Conservation (phyloP, 2,113 vertebrate species). For the Macrotis lagotis region DNA sequence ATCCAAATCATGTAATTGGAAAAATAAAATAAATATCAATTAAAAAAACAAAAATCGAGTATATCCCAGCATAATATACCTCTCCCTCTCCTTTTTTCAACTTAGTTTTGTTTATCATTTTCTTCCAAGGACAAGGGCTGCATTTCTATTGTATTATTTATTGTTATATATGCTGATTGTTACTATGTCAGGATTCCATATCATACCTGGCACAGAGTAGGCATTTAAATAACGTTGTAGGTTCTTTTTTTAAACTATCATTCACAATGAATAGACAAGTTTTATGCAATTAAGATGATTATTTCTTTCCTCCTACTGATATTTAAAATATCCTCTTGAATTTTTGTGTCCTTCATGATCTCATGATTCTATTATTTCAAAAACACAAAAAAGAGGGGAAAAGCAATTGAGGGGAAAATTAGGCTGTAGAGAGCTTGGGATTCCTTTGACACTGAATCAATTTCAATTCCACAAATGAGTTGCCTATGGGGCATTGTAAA, state of each 20-base stretch:
- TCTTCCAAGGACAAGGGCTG: background rate
- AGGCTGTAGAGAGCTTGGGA: background rate
- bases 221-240: background rate
- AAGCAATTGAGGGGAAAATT: background rate
- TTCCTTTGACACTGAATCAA: background rate
- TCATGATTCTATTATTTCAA: background rate
- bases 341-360: background rate
- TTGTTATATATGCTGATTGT: no score
- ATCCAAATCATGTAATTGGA: no score
- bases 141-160: background rate
- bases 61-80: no score
- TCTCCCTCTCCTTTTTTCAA: background rate
- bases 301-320: background rate
- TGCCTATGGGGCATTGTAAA: background rate
- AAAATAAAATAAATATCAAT: no score
- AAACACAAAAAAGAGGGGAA: background rate
- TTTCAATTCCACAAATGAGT: background rate
- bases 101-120: background rate
- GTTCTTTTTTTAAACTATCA: no score
- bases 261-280: background rate
- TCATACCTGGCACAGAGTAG: background rate
- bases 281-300: background rate
- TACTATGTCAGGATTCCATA: no score
- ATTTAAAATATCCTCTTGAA: background rate
- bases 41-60: no score